A percentile compares a stretch with the other conserved stretches of the same genome.
Evolutionary conservation across 2,113 vertebrate genomes (phyloP).

Genomic region (Crotophaga sulcirostris): DNA sequence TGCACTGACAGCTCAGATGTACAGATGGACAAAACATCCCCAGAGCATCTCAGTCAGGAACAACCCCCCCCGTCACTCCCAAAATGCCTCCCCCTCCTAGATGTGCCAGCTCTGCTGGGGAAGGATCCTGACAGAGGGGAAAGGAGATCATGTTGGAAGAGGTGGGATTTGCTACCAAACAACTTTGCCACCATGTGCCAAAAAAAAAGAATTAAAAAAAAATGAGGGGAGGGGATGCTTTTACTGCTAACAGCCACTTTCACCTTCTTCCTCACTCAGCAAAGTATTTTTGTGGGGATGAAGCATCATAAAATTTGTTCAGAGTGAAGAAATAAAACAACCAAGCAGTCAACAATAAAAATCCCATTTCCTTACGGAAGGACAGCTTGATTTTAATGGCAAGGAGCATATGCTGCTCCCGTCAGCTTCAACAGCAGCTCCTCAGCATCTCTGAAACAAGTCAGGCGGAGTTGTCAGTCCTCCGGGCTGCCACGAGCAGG

Average conservation of each 20-base stretch:
- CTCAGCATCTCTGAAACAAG: not conserved
- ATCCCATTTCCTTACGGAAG: not conserved
- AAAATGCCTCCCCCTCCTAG: not conserved
- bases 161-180: not conserved
- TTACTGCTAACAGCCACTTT: slow-evolving; percentile 2
- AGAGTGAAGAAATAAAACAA: slow-evolving; percentile 34
- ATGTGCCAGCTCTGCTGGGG: not conserved
- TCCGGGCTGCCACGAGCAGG: not conserved
- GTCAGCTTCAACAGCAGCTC: not conserved
- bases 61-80: no score
- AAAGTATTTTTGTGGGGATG: slow-evolving; percentile 11
- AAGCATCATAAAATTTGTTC: not conserved
- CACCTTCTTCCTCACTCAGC: slow-evolving; percentile 5
- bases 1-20: not conserved
- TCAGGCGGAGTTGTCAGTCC: not conserved
- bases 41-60: not conserved
- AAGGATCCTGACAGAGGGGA: not conserved
- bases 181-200: not conserved
- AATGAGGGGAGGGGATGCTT: not conserved
- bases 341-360: slow-evolving; percentile 6
- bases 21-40: slow-evolving; percentile 32
- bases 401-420: not conserved
- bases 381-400: not conserved
- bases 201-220: not conserved
- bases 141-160: not conserved